Base-by-base conservation (phyloP, 2,797 vertebrate species). In the Poliocrania exsul region DNA sequence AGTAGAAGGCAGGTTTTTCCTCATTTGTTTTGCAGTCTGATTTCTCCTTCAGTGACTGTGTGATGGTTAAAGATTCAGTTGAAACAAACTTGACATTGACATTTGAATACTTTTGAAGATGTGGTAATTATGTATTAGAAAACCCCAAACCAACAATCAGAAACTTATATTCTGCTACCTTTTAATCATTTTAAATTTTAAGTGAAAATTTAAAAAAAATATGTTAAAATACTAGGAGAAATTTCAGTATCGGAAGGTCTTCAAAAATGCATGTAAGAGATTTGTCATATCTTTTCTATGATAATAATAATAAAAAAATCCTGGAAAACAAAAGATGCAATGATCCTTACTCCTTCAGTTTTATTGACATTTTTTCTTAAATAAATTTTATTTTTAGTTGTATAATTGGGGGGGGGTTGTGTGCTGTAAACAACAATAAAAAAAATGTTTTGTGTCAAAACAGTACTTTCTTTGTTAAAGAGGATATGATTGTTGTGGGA, bases 21-120 rank as follows among this genome's bases (percentile, higher is more conserved):
- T 84, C 26, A 33, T 92, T 88, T 92, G 50, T 75, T 91, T 86
- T 94, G 37, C 16, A 66, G 35, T 31, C 40, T 58, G 50, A 58
- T 90, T 81, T 74, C 47, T 88, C 25, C 40, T 69, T 94, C n/a
- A 33, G 25, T 78, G 40, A 35, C 18, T 62, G 5, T 18, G 16
- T 83, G 35, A 65, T 81, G 49, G 37, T 61, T 29, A 50, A 94
- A 88, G 38, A 86, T 28, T 80, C 75, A 49, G 58, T 51, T 86
- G 56, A 89, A 92, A 70, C 16, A 81, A 90, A 10, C 37, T 42
- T 90, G 56, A 66, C 51, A 81, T 8, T 92, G 77, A 84, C 74
- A 81, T 91, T 95, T 93, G 70, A 92, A 77, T 70, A 15, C 70
- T 70, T 92, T 37, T 62, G 46, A 90, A 86, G 44, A 69, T 29